A percentile compares a stretch with the other conserved stretches of the same genome.
Conservation (phyloP, 2,113 vertebrate species). For the Fulica atra region DNA sequence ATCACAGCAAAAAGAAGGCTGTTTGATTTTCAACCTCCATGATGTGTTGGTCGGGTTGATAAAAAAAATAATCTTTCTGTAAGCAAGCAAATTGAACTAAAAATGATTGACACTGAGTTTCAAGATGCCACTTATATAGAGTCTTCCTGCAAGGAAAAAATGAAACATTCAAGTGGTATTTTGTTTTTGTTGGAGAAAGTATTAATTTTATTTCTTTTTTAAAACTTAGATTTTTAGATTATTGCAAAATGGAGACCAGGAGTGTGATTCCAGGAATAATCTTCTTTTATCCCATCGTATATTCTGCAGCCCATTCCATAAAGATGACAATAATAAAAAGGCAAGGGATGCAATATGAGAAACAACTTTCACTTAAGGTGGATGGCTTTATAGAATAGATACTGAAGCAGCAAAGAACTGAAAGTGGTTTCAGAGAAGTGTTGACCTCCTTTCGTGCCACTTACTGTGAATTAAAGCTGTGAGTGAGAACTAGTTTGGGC, state of each 20-base stretch:
- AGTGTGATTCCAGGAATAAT: conserved; percentile 10
- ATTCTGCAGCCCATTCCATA: conserved; percentile 45
- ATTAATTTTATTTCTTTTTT: not conserved
- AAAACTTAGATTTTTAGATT: not conserved
- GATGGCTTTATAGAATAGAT: conserved; percentile 72
- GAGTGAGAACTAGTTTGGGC: conserved; percentile 83
- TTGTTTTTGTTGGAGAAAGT: not conserved
- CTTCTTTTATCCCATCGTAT: not conserved
- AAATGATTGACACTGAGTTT: conserved; percentile 21
- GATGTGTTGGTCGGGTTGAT: not conserved
- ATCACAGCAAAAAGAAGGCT: conserved; percentile 36
- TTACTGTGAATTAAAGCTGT: conserved; percentile 87
- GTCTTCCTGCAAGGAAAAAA: not conserved
- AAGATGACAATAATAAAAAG: conserved; percentile 55
- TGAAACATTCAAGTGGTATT: not conserved
- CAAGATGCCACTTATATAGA: not conserved
- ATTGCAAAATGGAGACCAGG: not conserved
- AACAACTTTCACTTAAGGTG: conserved; percentile 48
- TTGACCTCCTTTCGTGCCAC: conserved; percentile 83
- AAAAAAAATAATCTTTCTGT: conserved; percentile 1
- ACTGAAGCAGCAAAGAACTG: conserved; percentile 71
- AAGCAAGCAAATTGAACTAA: conserved; percentile 15
- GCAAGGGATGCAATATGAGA: conserved; percentile 49
- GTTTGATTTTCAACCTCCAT: conserved; percentile 38
- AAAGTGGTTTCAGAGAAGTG: conserved; percentile 77